A percentile compares a stretch with the other conserved stretches of the same genome.
phyloP scores from a whole-genome alignment of 2,888 invertebrate genomes.

The Philonicus albiceps region DNA sequence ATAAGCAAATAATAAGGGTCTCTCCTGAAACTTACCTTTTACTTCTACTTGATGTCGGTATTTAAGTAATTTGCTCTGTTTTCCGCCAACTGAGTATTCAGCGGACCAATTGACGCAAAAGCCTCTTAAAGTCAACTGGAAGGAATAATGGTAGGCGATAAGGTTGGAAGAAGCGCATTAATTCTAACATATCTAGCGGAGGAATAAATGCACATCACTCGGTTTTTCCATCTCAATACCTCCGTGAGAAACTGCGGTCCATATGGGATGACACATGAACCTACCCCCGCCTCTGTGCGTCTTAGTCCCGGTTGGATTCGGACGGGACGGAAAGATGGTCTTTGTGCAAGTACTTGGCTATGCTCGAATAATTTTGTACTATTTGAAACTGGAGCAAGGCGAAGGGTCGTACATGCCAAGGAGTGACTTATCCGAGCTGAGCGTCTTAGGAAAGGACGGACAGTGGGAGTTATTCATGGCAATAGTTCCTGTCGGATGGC shows the following conservation, averaged over 20 bases:
- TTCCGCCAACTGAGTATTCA: background rate
- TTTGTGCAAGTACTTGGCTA: background rate
- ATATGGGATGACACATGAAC: background rate
- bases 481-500: background rate
- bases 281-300: background rate
- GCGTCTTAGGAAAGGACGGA: background rate
- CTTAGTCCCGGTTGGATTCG: background rate
- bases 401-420: background rate
- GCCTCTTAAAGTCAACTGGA: background rate
- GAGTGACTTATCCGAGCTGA: background rate
- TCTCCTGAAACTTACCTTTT: background rate
- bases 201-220: background rate
- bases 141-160: background rate
- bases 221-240: background rate
- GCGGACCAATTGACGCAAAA: background rate
- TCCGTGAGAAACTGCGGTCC: background rate
- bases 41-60: background rate
- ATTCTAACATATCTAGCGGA: background rate
- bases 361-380: background rate
- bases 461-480: background rate
- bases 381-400: background rate
- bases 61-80: background rate
- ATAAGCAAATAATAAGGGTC: too few species aligned
- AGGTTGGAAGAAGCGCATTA: background rate
- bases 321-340: background rate